These are phyloP conservation scores for Atta colombica DNA, from an alignment of 1,140 invertebrate species.

Conservation along the genomic window DNA sequence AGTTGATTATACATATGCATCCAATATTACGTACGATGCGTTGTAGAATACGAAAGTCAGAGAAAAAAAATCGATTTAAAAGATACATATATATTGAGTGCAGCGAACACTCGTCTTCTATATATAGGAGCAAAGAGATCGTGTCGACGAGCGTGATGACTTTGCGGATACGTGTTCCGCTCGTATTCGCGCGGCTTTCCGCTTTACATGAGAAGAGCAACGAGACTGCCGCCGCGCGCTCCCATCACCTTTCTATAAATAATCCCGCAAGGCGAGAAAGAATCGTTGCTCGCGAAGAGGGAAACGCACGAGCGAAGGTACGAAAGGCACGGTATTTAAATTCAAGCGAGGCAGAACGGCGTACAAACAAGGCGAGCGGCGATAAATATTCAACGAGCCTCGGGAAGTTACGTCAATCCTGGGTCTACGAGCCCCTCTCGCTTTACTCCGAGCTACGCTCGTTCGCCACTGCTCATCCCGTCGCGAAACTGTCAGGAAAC, in stretches of 20 bases:
- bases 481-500: constrained; percentile 39
- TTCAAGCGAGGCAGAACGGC: constrained; percentile 69
- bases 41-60: neutral
- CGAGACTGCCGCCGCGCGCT: constrained; percentile 7
- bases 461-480: constrained; percentile 16
- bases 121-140: constrained; percentile 58
- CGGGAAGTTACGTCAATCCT: constrained; percentile 61
- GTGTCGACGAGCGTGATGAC: constrained; percentile 27
- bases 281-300: constrained; percentile 59
- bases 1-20: neutral
- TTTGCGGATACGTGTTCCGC: constrained; percentile 25
- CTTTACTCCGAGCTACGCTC: constrained; percentile 42
- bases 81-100: neutral
- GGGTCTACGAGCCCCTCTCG: constrained; percentile 45
- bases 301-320: constrained; percentile 55
- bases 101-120: constrained; percentile 46
- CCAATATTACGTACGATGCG: neutral
- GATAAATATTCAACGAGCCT: constrained; percentile 76
- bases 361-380: constrained; percentile 73
- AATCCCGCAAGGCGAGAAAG: constrained; percentile 61
- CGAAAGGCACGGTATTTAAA: constrained; percentile 73
- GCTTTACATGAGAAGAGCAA: constrained; percentile 22
- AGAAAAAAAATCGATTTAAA: neutral
- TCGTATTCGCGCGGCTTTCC: constrained; percentile 54
- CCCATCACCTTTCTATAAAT: constrained; percentile 67